Evolutionary conservation across 2,113 vertebrate species (phyloP).

Genomic region (Phaetusa simplex): DNA sequence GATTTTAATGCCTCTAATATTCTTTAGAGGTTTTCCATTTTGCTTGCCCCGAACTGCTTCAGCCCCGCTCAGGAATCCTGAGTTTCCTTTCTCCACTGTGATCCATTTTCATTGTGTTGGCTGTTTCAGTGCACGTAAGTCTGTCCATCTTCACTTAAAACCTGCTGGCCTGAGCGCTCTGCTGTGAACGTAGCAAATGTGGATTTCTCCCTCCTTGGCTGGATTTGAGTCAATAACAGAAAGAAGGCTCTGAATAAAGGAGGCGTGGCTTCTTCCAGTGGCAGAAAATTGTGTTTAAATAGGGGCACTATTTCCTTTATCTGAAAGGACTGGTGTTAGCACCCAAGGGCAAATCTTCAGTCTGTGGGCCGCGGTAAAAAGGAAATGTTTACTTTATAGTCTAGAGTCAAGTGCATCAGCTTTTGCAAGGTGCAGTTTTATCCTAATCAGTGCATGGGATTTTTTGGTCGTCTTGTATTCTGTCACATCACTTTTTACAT

Average conservation of each 20-base stretch:
- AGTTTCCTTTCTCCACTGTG: not conserved
- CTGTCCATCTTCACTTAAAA: not conserved
- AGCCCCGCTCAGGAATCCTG: not conserved
- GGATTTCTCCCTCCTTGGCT: not conserved
- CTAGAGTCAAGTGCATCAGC: not conserved
- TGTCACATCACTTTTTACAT: not conserved
- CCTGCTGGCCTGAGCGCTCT: not conserved
- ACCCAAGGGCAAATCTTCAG: not conserved
- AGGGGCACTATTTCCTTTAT: not conserved
- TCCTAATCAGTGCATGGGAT: not conserved
- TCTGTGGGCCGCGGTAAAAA: not conserved
- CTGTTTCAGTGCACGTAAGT: not conserved
- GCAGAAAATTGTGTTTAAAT: not conserved
- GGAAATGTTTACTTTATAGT: not conserved
- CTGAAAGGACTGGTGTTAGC: not conserved
- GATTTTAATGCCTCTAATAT: not conserved
- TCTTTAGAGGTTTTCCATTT: not conserved
- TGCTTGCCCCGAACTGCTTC: not conserved
- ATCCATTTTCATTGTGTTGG: not conserved
- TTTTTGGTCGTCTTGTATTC: not conserved
- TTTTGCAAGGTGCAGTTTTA: not conserved
- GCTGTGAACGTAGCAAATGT: not conserved
- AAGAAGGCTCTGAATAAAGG: not conserved
- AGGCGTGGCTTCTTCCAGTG: not conserved
- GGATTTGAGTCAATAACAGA: not conserved